A percentile compares a stretch with the other conserved stretches of the same genome.
Conservation (phyloP, 2,797 vertebrate genomes). For the Xiphorhynchus erythropygius region DNA sequence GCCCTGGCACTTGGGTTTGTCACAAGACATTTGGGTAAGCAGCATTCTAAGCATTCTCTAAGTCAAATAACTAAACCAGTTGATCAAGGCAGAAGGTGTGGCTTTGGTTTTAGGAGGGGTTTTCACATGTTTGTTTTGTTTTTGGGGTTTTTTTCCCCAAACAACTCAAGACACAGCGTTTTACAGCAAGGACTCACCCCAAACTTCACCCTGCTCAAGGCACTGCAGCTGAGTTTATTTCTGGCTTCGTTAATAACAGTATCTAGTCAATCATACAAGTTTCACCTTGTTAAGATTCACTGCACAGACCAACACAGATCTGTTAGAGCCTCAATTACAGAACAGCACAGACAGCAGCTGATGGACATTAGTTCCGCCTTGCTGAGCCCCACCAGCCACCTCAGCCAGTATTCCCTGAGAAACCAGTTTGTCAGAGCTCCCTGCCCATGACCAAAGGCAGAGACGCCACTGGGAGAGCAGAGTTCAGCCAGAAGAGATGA, state of each 20-base stretch:
- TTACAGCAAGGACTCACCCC: not conserved
- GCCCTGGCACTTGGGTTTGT: not conserved
- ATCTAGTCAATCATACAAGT: fast-evolving
- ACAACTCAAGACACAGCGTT: not conserved
- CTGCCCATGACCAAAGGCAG: not conserved
- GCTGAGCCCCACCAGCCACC: not conserved
- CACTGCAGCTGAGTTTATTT: not conserved
- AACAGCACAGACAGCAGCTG: not conserved
- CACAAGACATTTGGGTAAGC: not conserved
- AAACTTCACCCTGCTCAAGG: not conserved
- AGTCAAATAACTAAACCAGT: not conserved
- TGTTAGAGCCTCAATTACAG: not conserved
- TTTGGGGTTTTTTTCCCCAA: not conserved
- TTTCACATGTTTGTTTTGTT: not conserved
- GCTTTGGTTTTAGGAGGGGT: not conserved
- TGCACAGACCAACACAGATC: not conserved
- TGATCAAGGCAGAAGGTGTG: not conserved
- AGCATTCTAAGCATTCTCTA: not conserved
- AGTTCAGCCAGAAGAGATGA: fast-evolving
- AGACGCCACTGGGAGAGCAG: fast-evolving
- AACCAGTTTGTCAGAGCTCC: not conserved
- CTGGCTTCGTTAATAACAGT: not conserved
- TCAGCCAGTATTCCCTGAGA: not conserved
- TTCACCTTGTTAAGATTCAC: not conserved
- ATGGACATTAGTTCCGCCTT: not conserved